Evolutionary conservation across 2,797 vertebrate species (phyloP).

Genomic region (Clarias platycephalus): DNA sequence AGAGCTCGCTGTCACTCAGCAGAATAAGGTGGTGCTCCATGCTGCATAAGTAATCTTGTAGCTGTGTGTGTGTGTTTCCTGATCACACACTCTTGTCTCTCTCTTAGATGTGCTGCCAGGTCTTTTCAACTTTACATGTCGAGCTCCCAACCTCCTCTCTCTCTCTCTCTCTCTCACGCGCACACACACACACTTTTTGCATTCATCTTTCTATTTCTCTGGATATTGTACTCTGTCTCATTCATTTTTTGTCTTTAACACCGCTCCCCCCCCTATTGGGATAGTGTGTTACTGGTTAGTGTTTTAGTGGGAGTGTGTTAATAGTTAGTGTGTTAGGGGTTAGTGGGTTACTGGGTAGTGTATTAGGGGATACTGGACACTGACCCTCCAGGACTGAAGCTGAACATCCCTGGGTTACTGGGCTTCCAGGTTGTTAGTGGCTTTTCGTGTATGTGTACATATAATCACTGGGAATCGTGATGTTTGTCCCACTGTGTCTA

Average conservation of each 20-base stretch:
- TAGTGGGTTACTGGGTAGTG: not conserved
- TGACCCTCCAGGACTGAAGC: no score
- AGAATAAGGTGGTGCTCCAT: not conserved
- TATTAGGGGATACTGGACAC: not conserved
- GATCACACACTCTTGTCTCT: not conserved
- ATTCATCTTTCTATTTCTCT: not conserved
- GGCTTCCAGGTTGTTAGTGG: no score
- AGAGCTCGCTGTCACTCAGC: not conserved
- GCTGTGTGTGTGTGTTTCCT: not conserved
- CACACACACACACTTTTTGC: not conserved
- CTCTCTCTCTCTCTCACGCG: not conserved
- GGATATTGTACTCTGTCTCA: not conserved
- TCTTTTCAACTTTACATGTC: not conserved
- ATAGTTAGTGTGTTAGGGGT: no score
- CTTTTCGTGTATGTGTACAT: not conserved
- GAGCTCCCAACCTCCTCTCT: not conserved
- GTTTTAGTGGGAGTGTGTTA: no score
- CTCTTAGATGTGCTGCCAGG: conserved; percentile 17
- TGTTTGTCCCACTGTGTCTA: not conserved
- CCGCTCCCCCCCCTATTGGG: not conserved
- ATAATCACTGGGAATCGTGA: not conserved
- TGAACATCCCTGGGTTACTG: not conserved
- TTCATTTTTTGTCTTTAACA: no score
- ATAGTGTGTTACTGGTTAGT: no score
- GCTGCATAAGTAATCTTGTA: not conserved